Base-by-base conservation (phyloP, 2,797 vertebrate species). In the Rhadinocentrus ornatus region DNA sequence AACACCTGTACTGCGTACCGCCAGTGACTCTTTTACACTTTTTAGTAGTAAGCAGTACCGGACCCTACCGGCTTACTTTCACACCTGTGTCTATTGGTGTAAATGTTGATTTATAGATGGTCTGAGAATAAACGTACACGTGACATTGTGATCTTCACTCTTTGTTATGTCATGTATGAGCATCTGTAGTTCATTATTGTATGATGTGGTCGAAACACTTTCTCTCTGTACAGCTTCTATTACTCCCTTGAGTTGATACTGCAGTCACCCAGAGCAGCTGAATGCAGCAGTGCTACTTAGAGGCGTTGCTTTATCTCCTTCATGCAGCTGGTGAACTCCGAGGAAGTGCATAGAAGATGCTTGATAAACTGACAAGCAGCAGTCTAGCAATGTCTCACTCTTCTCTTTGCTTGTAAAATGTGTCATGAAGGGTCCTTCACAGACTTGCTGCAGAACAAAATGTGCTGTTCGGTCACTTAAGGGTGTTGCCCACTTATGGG, bases 401-500 rank as follows among this genome's bases (percentile, higher is more conserved):
- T 2, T 62, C 16, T 69, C 8, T n/a, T 18, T 58, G 12, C 4
- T 32, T 27, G 6, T 62, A 26, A 73, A 27, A 44, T 4, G 62
- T 53, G 46, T 44, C 53, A 3, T 37, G 20, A 58, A 27, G n/a
- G 69, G 52, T 32, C 66, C 20, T 54, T 20, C 35, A 22, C 62
- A 54, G 55, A 55, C 68, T 59, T n/a, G 13, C 3, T 63, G 58
- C 53, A 55, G 34, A 73, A 44, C 74, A 73, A 20, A 80, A 16
- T 41, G 66, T 65, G 62, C 67, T 18, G 50, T 68, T 62, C 27
- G 65, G 41, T 62, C 62, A 0, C 24, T 59, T 34, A 66, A 69
- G 84, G 85, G 86, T 82, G 86, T 89, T 75, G 18, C 56, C 77
- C 34, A 54, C 76, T 78, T 78, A 48, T 31, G 20, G 69, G 48